These are phyloP conservation scores for Archivesica marissinica DNA, from an alignment of 1,140 invertebrate genomes.

Conservation along the genomic window DNA sequence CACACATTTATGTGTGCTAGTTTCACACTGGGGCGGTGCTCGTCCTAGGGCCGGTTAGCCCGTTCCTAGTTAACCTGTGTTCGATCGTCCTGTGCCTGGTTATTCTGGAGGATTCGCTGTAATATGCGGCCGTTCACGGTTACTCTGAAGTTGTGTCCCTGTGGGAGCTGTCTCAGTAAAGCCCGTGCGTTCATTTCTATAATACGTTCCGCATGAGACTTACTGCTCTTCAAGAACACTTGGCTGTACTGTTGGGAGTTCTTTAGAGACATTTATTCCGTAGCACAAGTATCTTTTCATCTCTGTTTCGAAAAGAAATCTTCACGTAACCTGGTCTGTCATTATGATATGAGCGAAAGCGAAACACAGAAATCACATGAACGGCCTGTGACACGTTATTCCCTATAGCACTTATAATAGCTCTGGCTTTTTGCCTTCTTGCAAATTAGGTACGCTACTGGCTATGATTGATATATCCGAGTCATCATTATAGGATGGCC, in stretches of 20 bases:
- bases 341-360: background rate
- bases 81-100: background rate
- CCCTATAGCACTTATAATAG: background rate
- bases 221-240: background rate
- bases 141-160: background rate
- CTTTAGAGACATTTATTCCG: slow-evolving; percentile 7
- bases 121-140: background rate
- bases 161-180: background rate
- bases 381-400: background rate
- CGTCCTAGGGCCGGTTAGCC: background rate
- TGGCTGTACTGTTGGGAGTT: background rate
- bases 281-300: background rate
- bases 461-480: background rate
- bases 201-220: background rate
- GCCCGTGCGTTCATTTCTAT: slow-evolving; percentile 15
- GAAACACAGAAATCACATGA: background rate
- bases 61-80: background rate
- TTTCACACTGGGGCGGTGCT: background rate
- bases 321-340: background rate
- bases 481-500: background rate
- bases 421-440: background rate
- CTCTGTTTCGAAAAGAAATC: background rate
- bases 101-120: no score
- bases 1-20: slow-evolving; percentile 33
- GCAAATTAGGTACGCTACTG: background rate